phyloP scores from a whole-genome alignment of 2,888 invertebrate genomes.

The Tipula lateralis region DNA sequence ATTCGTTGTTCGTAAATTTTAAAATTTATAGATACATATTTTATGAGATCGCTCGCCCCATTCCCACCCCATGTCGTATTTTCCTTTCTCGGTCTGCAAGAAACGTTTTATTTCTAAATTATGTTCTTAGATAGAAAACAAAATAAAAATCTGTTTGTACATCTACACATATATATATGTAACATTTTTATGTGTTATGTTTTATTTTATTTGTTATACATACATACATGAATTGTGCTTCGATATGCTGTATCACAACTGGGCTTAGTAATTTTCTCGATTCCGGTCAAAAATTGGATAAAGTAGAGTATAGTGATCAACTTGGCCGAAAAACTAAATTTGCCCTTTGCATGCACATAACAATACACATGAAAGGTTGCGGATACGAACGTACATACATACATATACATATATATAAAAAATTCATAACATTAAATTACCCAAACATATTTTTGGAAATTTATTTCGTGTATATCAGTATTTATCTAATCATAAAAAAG shows the following conservation, averaged over 20 bases:
- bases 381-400: neutral
- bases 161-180: neutral
- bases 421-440: neutral
- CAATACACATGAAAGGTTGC: neutral
- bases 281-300: neutral
- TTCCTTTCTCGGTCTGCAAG: neutral
- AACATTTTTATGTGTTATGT: neutral
- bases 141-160: neutral
- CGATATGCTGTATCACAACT: neutral
- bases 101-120: neutral
- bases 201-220: neutral
- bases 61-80: neutral
- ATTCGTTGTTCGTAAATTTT: slow-evolving; percentile 8
- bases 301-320: neutral
- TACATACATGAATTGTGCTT: neutral
- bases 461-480: neutral
- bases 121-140: neutral
- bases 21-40: neutral
- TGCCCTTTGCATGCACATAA: neutral
- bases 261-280: neutral
- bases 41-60: neutral
- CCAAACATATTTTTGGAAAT: neutral
- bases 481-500: slow-evolving; percentile 13
- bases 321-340: neutral
- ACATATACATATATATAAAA: too few species aligned